These are phyloP conservation scores for Cantharis lateralis DNA, from an alignment of 2,888 invertebrate species.

Conservation along the genomic window DNA sequence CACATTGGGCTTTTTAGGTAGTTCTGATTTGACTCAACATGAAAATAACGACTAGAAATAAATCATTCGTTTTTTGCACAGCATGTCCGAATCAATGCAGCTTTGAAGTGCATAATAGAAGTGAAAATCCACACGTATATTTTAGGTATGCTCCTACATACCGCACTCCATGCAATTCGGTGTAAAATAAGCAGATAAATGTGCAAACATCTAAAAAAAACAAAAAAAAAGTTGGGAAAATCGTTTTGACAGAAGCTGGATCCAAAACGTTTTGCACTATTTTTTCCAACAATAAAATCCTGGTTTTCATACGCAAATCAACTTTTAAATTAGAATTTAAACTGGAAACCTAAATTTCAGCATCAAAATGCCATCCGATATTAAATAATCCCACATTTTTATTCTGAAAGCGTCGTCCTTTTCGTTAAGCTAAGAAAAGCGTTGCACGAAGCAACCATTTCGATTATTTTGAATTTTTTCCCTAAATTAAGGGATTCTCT, in stretches of 20 bases:
- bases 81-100: neutral
- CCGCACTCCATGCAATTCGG: neutral
- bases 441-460: conserved; percentile 9
- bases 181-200: neutral
- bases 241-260: neutral
- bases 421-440: conserved; percentile 13
- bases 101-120: neutral
- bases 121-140: neutral
- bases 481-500: neutral
- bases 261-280: neutral
- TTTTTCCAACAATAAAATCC: neutral
- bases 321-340: neutral
- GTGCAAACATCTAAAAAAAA: neutral
- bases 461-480: conserved; percentile 4
- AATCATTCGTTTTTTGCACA: neutral
- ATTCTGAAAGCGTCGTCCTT: conserved; percentile 18
- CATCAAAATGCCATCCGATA: conserved; percentile 5
- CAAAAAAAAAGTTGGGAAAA: neutral
- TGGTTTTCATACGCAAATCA: neutral
- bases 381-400: conserved; percentile 24
- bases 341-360: neutral
- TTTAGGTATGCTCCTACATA: neutral
- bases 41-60: neutral
- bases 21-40: neutral
- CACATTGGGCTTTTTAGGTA: neutral